Conservation (phyloP, 2,797 vertebrate species). For the Pseudochirops cupreus region DNA sequence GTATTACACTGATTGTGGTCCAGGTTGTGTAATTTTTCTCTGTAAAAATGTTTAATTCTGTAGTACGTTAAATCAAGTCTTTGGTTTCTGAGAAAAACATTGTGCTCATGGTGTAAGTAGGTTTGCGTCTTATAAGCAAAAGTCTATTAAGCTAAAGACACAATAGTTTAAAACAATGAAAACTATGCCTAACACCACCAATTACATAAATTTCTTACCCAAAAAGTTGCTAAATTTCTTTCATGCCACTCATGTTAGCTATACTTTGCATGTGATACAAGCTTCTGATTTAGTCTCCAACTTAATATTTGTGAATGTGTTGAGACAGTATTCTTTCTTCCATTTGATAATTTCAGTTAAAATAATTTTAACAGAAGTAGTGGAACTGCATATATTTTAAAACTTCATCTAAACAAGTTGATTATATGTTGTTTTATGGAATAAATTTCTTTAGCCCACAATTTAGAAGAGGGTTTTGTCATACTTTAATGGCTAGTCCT, state of each 20-base stretch:
- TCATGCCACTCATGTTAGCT: constrained; percentile 43
- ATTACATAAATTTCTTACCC: constrained; percentile 67
- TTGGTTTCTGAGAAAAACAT: constrained; percentile 77
- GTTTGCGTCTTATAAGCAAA: constrained; percentile 68
- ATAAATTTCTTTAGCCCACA: constrained; percentile 49
- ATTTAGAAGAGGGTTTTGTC: constrained; percentile 41
- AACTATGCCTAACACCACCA: constrained; percentile 68
- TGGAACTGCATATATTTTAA: constrained; percentile 55
- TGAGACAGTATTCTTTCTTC: constrained; percentile 69
- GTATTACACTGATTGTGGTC: no score
- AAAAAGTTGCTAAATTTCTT: constrained; percentile 60
- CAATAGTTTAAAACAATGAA: constrained; percentile 57
- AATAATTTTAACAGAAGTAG: constrained; percentile 59
- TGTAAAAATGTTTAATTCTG: constrained; percentile 75
- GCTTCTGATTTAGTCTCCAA: constrained; percentile 27
- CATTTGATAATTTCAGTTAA: constrained; percentile 62
- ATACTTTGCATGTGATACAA: constrained; percentile 60
- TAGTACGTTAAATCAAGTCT: constrained; percentile 81
- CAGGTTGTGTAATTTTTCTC: no score
- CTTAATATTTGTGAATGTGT: constrained; percentile 61
- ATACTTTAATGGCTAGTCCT: constrained; percentile 35
- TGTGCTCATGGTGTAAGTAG: constrained; percentile 72
- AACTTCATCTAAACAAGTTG: constrained; percentile 30
- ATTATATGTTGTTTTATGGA: constrained; percentile 54
- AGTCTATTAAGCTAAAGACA: constrained; percentile 29